phyloP scores from a whole-genome alignment of 2,888 invertebrate genomes.

The Eristalis pertinax region DNA sequence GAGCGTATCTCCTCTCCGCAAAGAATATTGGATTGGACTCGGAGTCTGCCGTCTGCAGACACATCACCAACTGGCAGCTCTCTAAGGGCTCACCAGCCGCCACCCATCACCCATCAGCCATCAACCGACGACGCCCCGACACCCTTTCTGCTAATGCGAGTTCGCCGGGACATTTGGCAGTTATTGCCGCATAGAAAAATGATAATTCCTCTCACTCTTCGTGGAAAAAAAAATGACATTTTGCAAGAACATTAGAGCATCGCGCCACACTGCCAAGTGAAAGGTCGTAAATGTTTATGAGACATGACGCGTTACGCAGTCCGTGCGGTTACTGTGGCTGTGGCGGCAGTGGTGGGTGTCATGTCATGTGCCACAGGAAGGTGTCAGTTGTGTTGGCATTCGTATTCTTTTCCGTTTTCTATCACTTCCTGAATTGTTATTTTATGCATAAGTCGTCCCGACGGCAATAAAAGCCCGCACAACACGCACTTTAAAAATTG shows the following conservation, averaged over 20 bases:
- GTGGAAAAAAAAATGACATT: constrained; percentile 57
- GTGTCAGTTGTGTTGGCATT: constrained; percentile 68
- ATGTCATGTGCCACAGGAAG: constrained; percentile 60
- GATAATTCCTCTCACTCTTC: constrained; percentile 41
- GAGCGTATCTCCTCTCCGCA: constrained; percentile 46
- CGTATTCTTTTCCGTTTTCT: constrained; percentile 17
- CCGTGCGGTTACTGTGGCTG: not conserved
- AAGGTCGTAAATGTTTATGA: constrained; percentile 71
- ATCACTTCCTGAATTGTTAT: constrained; percentile 56
- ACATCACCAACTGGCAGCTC: constrained; percentile 12
- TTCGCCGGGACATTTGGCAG: constrained; percentile 65
- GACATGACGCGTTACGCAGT: constrained; percentile 64
- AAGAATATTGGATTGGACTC: constrained; percentile 44
- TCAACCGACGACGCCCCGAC: constrained; percentile 6
- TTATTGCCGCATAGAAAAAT: constrained; percentile 58
- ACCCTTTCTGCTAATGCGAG: constrained; percentile 54
- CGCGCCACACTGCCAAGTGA: constrained; percentile 50
- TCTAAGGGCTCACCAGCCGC: not conserved
- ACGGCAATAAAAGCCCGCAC: constrained; percentile 58
- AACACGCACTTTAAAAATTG: constrained; percentile 69
- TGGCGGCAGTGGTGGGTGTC: constrained; percentile 19
- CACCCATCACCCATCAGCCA: constrained; percentile 12
- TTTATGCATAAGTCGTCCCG: constrained; percentile 65
- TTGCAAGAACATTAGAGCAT: constrained; percentile 57
- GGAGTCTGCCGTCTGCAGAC: constrained; percentile 36